Evolutionary conservation across 2,113 vertebrate species (phyloP).

Genomic region (Eubucco bourcierii): DNA sequence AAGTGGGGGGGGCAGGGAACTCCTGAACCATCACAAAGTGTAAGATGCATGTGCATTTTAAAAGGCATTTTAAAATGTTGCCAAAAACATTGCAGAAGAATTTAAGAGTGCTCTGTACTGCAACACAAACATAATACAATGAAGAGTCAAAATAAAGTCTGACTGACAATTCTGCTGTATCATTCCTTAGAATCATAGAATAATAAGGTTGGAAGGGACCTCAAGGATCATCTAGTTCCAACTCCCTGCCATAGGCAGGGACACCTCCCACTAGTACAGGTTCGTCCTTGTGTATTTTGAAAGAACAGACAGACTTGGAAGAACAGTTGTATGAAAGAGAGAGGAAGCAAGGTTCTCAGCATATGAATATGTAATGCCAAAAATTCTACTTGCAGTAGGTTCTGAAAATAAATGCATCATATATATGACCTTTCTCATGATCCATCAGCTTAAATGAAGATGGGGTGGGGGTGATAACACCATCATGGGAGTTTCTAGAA

Average conservation of each 20-base stretch:
- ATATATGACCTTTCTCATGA: not conserved
- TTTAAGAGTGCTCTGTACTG: not conserved
- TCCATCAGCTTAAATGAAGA: not conserved
- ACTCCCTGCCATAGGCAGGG: too few relatives aligned
- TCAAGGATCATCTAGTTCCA: too few relatives aligned
- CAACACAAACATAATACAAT: not conserved
- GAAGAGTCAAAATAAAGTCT: constrained; percentile 2
- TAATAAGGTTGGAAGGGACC: too few relatives aligned
- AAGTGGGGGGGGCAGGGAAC: too few relatives aligned
- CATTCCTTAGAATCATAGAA: not conserved
- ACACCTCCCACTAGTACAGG: too few relatives aligned
- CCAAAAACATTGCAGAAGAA: not conserved
- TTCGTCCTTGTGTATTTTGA: not conserved
- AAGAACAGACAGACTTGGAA: not conserved
- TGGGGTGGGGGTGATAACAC: not conserved
- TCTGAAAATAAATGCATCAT: not conserved
- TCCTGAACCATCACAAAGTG: too few relatives aligned
- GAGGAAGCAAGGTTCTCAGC: not conserved
- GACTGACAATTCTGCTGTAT: not conserved
- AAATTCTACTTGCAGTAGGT: not conserved
- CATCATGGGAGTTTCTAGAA: not conserved
- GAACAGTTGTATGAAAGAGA: not conserved
- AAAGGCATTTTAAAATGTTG: not conserved
- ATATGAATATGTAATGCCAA: not conserved
- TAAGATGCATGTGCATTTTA: not conserved